Evolutionary conservation across 2,888 invertebrate genomes (phyloP).

Genomic region (Eledona agricola): DNA sequence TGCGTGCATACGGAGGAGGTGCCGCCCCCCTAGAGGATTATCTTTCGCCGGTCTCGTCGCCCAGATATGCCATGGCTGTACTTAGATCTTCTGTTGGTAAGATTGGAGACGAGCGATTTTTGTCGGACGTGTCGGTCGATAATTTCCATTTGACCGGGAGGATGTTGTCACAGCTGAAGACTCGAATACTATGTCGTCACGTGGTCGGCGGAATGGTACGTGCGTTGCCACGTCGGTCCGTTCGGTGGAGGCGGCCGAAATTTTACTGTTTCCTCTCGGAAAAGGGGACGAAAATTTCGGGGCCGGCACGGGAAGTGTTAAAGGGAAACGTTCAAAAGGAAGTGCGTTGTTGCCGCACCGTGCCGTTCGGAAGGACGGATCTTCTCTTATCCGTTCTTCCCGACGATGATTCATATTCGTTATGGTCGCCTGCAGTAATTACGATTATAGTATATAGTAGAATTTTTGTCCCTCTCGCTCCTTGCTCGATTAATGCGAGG

Average conservation of each 20-base stretch:
- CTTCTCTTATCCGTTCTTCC: slow-evolving; percentile 21
- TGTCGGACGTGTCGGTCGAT: slow-evolving; percentile 13
- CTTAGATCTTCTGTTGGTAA: slow-evolving; percentile 61
- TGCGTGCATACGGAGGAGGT: slow-evolving; percentile 16
- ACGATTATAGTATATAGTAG: too few species aligned
- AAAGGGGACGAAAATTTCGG: slow-evolving; percentile 9
- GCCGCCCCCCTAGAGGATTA: slow-evolving; percentile 24
- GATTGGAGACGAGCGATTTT: slow-evolving; percentile 35
- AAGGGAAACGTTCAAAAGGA: slow-evolving; percentile 32
- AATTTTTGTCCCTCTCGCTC: slow-evolving; percentile 11
- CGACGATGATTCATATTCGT: slow-evolving; percentile 34
- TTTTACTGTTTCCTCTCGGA: too few species aligned
- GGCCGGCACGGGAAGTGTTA: slow-evolving; percentile 22
- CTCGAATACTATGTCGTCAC: slow-evolving; percentile 7
- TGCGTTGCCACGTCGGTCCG: too few species aligned
- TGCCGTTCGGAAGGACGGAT: slow-evolving; percentile 25
- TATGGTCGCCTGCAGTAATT: too few species aligned
- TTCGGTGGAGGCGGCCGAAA: too few species aligned
- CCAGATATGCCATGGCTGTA: slow-evolving; percentile 59
- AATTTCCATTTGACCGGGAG: slow-evolving; percentile 12
- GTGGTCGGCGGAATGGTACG: slow-evolving; percentile 17
- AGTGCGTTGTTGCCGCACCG: slow-evolving; percentile 36
- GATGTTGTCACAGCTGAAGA: slow-evolving; percentile 3
- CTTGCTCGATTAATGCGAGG: slow-evolving; percentile 14
- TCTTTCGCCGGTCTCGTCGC: slow-evolving; percentile 7